These are phyloP conservation scores for Pyrgilauda ruficollis DNA, from an alignment of 2,113 vertebrate genomes.

Conservation along the genomic window DNA sequence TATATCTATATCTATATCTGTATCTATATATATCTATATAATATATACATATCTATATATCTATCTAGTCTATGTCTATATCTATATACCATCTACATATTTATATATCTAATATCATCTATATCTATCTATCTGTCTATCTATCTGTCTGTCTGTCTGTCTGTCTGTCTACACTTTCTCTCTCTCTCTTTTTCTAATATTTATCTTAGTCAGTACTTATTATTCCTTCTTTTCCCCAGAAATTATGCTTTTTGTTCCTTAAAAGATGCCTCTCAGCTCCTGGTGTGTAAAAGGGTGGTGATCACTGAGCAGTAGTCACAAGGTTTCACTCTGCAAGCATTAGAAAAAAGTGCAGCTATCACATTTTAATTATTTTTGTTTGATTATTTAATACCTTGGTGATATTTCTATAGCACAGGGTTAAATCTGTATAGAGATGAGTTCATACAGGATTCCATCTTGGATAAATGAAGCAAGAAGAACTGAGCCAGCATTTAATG, in stretches of 20 bases:
- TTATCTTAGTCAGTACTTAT: background rate
- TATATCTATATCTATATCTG: too few species aligned
- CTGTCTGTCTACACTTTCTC: too few species aligned
- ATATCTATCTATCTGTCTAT: too few species aligned
- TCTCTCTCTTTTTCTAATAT: background rate
- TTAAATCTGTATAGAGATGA: background rate
- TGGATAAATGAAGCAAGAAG: background rate
- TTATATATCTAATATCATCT: too few species aligned
- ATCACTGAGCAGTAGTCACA: background rate
- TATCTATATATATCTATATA: too few species aligned
- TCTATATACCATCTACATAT: too few species aligned
- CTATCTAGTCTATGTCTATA: too few species aligned
- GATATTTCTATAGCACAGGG: background rate
- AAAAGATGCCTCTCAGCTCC: background rate
- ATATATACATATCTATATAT: too few species aligned
- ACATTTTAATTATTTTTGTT: background rate
- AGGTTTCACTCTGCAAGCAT: background rate
- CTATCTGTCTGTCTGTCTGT: too few species aligned
- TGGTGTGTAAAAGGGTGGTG: background rate
- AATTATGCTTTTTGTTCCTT: background rate
- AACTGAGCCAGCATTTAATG: background rate
- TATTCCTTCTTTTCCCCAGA: background rate
- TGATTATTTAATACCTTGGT: background rate
- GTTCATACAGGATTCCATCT: background rate
- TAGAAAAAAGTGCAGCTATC: background rate